A percentile compares a stretch with the other conserved stretches of the same genome.
These are phyloP conservation scores for Odontamblyopus rebecca DNA, from an alignment of 2,797 vertebrate genomes.

Conservation along the genomic window DNA sequence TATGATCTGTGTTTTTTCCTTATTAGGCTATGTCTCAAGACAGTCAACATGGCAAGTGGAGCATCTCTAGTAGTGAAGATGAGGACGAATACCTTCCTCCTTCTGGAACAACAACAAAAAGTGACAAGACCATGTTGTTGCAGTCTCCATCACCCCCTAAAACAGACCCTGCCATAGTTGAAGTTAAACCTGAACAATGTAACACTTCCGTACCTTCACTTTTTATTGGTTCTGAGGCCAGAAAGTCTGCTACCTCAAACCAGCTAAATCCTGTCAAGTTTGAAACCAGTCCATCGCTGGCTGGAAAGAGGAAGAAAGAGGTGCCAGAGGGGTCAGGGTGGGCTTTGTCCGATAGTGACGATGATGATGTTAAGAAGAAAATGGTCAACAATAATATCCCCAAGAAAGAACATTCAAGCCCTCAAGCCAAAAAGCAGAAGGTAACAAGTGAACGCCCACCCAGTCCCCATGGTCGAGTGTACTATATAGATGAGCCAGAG, in stretches of 20 bases:
- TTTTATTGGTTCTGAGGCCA: slow-evolving; percentile 69
- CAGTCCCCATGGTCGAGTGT: slow-evolving; percentile 60
- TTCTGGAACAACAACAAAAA: slow-evolving; percentile 44
- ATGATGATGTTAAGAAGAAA: slow-evolving; percentile 45
- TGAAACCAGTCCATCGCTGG: slow-evolving; percentile 54
- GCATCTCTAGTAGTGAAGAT: slow-evolving; percentile 92
- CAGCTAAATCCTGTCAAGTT: slow-evolving; percentile 62
- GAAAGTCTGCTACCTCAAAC: slow-evolving; percentile 57
- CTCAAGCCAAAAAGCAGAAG: slow-evolving; percentile 37
- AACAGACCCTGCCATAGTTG: slow-evolving; percentile 7
- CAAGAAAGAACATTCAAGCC: slow-evolving; percentile 19
- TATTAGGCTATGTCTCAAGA: slow-evolving; percentile 83
- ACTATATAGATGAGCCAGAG: slow-evolving; percentile 61
- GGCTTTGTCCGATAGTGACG: slow-evolving; percentile 92
- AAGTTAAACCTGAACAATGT: slow-evolving; percentile 53
- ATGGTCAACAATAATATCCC: slow-evolving; percentile 6
- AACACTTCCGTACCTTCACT: slow-evolving; percentile 24
- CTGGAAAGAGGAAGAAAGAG: slow-evolving; percentile 74
- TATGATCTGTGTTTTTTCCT: slow-evolving; percentile 7
- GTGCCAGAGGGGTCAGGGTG: slow-evolving; percentile 80
- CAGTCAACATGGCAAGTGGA: slow-evolving; percentile 89
- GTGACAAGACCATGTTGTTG: slow-evolving; percentile 16
- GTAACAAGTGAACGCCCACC: slow-evolving; percentile 55
- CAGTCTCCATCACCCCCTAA: slow-evolving; percentile 11
- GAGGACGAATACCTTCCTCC: slow-evolving; percentile 74